Percentiles rank a stretch among this genome's conserved stretches.
Conservation (phyloP, 2,888 invertebrate species). For the Dendrolimus pini region DNA sequence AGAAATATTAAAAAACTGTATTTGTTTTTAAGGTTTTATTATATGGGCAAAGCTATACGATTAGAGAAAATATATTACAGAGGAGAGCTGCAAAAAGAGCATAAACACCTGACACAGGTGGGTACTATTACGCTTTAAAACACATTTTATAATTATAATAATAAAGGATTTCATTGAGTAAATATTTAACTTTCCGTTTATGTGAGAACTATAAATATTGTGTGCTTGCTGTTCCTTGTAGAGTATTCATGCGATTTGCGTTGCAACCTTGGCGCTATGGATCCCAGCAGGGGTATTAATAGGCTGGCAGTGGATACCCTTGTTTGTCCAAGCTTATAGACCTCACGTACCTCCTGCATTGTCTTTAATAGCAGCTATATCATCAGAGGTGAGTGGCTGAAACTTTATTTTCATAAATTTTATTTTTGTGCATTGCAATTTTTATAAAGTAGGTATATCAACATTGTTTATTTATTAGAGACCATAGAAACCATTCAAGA, state of each 20-base stretch:
- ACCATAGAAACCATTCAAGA: too few relatives aligned
- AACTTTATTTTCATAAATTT: too few relatives aligned
- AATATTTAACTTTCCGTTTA: too few relatives aligned
- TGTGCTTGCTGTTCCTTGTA: conserved; percentile 17
- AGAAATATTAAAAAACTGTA: too few relatives aligned
- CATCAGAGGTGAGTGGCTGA: conserved; percentile 56
- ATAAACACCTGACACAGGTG: conserved; percentile 63
- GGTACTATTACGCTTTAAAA: too few relatives aligned
- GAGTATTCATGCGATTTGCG: conserved; percentile 55
- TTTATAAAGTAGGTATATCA: too few relatives aligned
- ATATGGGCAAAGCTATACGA: conserved; percentile 61
- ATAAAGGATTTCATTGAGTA: not conserved
- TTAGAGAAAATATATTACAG: conserved; percentile 63
- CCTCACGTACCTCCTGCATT: conserved; percentile 63
- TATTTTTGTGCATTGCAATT: too few relatives aligned
- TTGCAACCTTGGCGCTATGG: conserved; percentile 65
- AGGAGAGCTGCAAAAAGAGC: conserved; percentile 58
- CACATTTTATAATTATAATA: conserved; percentile 1
- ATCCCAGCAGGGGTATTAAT: conserved; percentile 63
- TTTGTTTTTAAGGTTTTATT: conserved; percentile 45
- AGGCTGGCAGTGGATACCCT: conserved; percentile 66
- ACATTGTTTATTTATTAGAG: too few relatives aligned
- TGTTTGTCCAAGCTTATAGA: conserved; percentile 52
- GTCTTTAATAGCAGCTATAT: conserved; percentile 63
- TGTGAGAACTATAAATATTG: too few relatives aligned